phyloP scores from a whole-genome alignment of 2,888 invertebrate genomes.

The Tetheella fluctuosa region DNA sequence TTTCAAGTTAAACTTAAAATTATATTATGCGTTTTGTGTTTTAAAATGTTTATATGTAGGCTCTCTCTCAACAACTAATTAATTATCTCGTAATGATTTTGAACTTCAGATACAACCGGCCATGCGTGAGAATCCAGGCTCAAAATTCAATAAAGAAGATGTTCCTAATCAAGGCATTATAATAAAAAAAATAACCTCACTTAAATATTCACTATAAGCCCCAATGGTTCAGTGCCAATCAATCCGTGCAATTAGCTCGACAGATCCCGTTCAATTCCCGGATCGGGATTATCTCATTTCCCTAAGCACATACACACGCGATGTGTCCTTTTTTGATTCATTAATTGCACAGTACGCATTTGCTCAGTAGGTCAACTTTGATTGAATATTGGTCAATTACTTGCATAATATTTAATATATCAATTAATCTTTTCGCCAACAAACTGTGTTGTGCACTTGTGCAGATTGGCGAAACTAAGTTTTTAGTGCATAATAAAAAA shows the following conservation, averaged over 20 bases:
- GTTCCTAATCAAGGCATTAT: conserved; percentile 25
- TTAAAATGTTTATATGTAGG: no score
- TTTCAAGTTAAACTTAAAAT: no score
- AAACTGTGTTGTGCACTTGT: no score
- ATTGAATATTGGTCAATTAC: no score
- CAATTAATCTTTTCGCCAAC: no score
- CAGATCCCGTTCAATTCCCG: conserved; percentile 35
- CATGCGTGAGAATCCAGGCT: background rate
- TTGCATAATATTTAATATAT: no score
- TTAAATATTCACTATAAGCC: conserved; percentile 30
- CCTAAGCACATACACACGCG: conserved; percentile 29
- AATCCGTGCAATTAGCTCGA: conserved; percentile 47
- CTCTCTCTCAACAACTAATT: background rate
- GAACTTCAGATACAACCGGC: background rate
- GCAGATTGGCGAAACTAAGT: no score
- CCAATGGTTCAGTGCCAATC: conserved; percentile 39
- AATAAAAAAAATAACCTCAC: conserved; percentile 14
- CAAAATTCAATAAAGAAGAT: background rate
- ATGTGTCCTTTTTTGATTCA: conserved; percentile 20
- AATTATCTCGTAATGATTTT: background rate
- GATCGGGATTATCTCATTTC: conserved; percentile 40
- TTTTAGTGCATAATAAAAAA: no score
- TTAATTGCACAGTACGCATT: background rate
- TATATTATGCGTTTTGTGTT: no score
- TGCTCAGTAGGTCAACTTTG: background rate